phyloP scores from a whole-genome alignment of 2,888 invertebrate genomes.

The Ectemnius lituratus region DNA sequence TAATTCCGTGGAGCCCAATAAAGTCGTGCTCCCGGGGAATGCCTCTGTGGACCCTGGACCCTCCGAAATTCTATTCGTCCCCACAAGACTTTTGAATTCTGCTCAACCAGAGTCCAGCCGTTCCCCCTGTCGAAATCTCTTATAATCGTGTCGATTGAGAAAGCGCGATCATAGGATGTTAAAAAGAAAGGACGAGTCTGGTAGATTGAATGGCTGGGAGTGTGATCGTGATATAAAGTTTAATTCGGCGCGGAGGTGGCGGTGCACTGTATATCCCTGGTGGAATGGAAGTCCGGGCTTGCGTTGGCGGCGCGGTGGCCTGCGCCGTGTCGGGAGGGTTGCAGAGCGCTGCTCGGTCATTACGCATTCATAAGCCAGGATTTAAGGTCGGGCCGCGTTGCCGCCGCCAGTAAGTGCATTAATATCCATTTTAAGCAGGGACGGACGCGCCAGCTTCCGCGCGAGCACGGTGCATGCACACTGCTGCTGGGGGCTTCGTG shows the following conservation, averaged over 20 bases:
- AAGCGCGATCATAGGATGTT: too few species aligned
- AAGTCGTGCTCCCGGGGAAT: constrained; percentile 15
- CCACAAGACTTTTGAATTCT: too few species aligned
- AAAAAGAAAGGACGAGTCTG: neutral
- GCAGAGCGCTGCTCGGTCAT: constrained; percentile 55
- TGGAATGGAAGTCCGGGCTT: constrained; percentile 24
- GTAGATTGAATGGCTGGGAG: constrained; percentile 24
- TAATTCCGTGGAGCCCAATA: constrained; percentile 21
- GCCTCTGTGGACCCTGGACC: too few species aligned
- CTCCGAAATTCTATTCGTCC: too few species aligned
- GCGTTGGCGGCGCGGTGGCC: constrained; percentile 23
- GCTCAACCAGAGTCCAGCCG: too few species aligned
- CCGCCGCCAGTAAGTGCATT: constrained; percentile 61
- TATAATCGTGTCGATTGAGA: too few species aligned
- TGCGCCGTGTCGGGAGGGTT: constrained; percentile 38
- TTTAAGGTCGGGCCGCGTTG: constrained; percentile 67
- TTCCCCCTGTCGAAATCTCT: too few species aligned
- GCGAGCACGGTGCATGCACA: constrained; percentile 13
- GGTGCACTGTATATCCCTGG: constrained; percentile 33
- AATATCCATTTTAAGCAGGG: constrained; percentile 69
- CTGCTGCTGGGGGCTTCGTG: too few species aligned
- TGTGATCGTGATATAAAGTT: constrained; percentile 46
- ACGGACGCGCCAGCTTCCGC: constrained; percentile 37
- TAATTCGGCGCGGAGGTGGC: constrained; percentile 40
- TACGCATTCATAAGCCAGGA: constrained; percentile 70